A percentile compares a stretch with the other conserved stretches of the same genome.
These are phyloP conservation scores for Lynx canadensis DNA, from an alignment of 2,113 vertebrate species.

Conservation along the genomic window DNA sequence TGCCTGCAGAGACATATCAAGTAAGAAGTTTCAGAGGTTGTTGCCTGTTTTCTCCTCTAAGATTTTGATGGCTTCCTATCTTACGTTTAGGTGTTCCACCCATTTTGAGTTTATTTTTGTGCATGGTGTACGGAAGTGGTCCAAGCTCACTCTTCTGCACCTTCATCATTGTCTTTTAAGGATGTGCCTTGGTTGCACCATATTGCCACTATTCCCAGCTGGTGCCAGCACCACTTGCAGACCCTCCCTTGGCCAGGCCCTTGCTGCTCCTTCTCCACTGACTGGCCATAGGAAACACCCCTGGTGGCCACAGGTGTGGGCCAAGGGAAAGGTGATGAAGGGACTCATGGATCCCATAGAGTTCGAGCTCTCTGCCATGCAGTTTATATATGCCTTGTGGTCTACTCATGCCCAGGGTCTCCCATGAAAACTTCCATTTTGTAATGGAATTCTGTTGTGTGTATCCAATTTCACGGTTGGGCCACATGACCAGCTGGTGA, in stretches of 20 bases:
- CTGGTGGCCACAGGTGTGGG: background rate
- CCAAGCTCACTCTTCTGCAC: too few relatives aligned
- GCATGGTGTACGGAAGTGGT: too few relatives aligned
- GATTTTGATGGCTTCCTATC: too few relatives aligned
- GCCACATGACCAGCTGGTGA: background rate
- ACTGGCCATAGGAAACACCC: background rate
- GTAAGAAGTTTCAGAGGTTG: too few relatives aligned
- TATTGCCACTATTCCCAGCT: background rate
- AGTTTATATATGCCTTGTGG: background rate
- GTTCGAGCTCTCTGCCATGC: background rate
- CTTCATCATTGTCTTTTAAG: background rate
- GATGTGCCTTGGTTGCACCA: background rate
- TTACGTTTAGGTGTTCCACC: too few relatives aligned
- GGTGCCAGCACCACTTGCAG: background rate
- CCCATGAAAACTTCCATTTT: background rate
- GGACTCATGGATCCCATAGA: fast-evolving
- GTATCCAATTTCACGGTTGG: background rate
- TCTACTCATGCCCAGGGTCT: background rate
- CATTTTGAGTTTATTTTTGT: too few relatives aligned
- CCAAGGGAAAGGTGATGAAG: background rate
- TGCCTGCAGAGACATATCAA: too few relatives aligned
- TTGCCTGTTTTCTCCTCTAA: too few relatives aligned
- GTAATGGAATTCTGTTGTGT: background rate
- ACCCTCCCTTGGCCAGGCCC: background rate
- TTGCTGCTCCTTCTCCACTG: background rate